Evolutionary conservation across 2,113 vertebrate genomes (phyloP).

Genomic region (Forbesichthys agassizii): DNA sequence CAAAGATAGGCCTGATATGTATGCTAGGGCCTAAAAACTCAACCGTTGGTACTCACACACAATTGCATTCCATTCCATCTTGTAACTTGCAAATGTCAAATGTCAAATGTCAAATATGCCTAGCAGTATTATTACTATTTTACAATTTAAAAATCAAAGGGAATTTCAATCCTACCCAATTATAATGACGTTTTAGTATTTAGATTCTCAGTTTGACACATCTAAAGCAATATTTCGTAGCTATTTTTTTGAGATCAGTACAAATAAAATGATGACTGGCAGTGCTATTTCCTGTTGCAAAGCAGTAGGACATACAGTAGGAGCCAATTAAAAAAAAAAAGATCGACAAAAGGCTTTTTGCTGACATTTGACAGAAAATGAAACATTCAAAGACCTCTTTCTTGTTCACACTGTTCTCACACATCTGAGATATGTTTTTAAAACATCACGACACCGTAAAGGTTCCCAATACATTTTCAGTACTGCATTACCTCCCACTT

Average conservation of each 20-base stretch:
- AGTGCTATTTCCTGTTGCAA: neutral
- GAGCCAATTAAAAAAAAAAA: too few relatives aligned
- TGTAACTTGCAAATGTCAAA: too few relatives aligned
- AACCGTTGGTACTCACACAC: too few relatives aligned
- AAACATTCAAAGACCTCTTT: too few relatives aligned
- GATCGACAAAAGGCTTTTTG: too few relatives aligned
- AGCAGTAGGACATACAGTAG: neutral
- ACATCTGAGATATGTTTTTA: neutral
- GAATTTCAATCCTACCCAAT: neutral
- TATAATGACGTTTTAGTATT: neutral
- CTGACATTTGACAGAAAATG: too few relatives aligned
- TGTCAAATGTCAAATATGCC: neutral
- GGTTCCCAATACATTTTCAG: slow-evolving; percentile 48
- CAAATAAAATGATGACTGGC: neutral
- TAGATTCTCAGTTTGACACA: too few relatives aligned
- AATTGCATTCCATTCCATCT: too few relatives aligned
- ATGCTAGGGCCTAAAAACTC: too few relatives aligned
- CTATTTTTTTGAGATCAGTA: neutral
- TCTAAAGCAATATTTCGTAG: neutral
- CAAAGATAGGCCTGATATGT: too few relatives aligned
- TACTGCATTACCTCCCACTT: slow-evolving; percentile 60
- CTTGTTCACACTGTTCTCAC: neutral
- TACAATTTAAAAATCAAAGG: neutral
- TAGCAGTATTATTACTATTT: neutral
- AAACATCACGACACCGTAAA: slow-evolving; percentile 29